Percentiles rank a stretch among this genome's conserved stretches.
Conservation (phyloP, 2,113 vertebrate species). For the Centropus unirufus region DNA sequence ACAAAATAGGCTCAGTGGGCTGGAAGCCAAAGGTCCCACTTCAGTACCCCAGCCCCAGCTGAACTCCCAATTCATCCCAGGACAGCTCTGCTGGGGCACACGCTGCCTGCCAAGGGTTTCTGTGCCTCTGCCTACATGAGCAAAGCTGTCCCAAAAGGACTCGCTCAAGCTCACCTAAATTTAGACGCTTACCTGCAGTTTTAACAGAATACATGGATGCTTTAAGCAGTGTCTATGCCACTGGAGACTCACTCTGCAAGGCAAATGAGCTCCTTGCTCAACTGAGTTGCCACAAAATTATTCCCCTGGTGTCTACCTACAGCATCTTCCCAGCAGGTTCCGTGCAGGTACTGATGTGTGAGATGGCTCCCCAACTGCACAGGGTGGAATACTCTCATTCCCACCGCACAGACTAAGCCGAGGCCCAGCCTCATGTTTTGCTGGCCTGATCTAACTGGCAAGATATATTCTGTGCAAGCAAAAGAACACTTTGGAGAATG, state of each 20-base stretch:
- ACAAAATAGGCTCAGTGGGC: background rate
- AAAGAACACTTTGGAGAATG: background rate
- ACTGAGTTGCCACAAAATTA: background rate
- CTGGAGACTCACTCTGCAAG: background rate
- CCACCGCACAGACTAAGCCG: background rate
- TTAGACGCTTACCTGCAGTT: background rate
- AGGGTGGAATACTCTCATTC: fast-evolving
- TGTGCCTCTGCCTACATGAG: background rate
- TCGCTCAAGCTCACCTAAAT: background rate
- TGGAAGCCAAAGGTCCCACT: background rate
- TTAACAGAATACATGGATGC: background rate
- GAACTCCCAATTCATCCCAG: background rate
- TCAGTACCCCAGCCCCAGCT: fast-evolving
- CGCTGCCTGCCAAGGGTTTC: background rate
- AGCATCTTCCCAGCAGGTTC: background rate
- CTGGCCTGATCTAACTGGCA: background rate
- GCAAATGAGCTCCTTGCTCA: background rate
- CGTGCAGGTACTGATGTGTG: fast-evolving
- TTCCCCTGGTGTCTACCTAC: background rate
- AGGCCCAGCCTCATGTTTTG: background rate
- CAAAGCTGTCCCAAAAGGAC: background rate
- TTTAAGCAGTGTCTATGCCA: background rate
- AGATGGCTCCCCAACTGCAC: fast-evolving
- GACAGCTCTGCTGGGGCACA: background rate
- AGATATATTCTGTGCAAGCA: background rate